Evolutionary conservation across 2,797 vertebrate species (phyloP).

Genomic region (Pseudochirops corinnae): DNA sequence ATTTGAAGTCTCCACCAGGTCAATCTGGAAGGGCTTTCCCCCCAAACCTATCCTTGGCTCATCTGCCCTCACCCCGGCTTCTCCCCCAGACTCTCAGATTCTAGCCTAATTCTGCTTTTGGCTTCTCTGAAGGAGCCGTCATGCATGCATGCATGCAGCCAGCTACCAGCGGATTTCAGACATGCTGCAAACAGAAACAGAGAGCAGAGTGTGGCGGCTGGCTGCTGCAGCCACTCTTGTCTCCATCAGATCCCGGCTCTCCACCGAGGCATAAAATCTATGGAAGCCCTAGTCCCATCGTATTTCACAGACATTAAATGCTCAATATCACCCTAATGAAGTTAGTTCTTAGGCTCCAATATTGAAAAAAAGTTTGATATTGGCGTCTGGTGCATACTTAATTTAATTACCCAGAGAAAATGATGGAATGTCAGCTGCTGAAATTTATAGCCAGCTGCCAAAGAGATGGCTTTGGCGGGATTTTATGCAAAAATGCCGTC

Average conservation of each 20-base stretch:
- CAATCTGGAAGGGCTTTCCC: no score
- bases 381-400: constrained; percentile 59
- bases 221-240: neutral
- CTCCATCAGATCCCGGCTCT: neutral
- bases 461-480: constrained; percentile 18
- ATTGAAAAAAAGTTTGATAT: constrained; percentile 53
- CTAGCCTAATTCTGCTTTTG: neutral
- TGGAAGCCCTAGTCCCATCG: neutral
- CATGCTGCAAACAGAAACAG: neutral
- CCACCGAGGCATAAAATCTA: neutral
- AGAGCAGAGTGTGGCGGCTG: neutral
- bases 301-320: constrained; percentile 5
- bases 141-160: no score
- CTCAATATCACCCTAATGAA: neutral
- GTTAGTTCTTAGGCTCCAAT: neutral
- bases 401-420: constrained; percentile 74
- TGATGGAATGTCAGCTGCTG: constrained; percentile 52
- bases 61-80: neutral
- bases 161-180: neutral
- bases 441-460: constrained; percentile 62
- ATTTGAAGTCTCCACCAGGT: neutral
- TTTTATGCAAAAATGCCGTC: constrained; percentile 37
- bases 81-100: neutral
- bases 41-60: neutral
- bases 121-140: neutral